A percentile compares a stretch with the other conserved stretches of the same genome.
Evolutionary conservation across 2,888 invertebrate genomes (phyloP).

Genomic region (Dasysyrphus tricinctus): DNA sequence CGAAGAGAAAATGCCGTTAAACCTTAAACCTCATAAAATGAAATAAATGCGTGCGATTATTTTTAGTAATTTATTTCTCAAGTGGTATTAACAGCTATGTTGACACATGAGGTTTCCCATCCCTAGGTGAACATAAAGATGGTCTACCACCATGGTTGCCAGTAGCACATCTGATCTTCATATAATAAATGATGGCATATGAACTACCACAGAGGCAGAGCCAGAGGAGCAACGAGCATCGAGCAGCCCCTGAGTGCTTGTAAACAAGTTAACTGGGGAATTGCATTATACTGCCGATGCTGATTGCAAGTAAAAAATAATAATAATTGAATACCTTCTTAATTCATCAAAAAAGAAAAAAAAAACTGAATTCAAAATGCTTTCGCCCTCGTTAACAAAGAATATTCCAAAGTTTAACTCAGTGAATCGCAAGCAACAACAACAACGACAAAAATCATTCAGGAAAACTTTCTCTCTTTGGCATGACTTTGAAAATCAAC

Average conservation of each 20-base stretch:
- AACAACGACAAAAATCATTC: constrained; percentile 10
- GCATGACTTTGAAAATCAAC: constrained; percentile 72
- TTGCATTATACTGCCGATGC: constrained; percentile 28
- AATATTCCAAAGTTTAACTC: constrained; percentile 58
- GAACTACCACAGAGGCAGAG: constrained; percentile 5
- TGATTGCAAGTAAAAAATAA: constrained; percentile 18
- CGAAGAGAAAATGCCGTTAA: constrained; percentile 46
- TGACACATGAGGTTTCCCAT: constrained; percentile 68
- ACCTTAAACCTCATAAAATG: constrained; percentile 75
- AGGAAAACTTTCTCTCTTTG: constrained; percentile 39
- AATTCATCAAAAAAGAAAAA: constrained; percentile 30
- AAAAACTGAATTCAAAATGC: constrained; percentile 42
- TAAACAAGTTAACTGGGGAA: constrained; percentile 35
- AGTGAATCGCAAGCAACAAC: constrained; percentile 34
- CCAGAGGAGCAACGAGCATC: background rate
- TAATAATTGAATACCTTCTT: constrained; percentile 43
- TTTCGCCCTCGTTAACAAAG: constrained; percentile 51
- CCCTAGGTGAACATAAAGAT: constrained; percentile 26
- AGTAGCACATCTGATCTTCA: constrained; percentile 34
- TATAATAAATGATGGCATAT: constrained; percentile 59
- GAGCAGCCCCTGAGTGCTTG: constrained; percentile 16
- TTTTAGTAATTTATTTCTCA: constrained; percentile 74
- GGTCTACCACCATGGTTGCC: background rate
- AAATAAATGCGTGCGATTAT: constrained; percentile 76
- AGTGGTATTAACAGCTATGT: constrained; percentile 72